phyloP scores from a whole-genome alignment of 2,888 invertebrate genomes.

The Pemphredon lugubris region DNA sequence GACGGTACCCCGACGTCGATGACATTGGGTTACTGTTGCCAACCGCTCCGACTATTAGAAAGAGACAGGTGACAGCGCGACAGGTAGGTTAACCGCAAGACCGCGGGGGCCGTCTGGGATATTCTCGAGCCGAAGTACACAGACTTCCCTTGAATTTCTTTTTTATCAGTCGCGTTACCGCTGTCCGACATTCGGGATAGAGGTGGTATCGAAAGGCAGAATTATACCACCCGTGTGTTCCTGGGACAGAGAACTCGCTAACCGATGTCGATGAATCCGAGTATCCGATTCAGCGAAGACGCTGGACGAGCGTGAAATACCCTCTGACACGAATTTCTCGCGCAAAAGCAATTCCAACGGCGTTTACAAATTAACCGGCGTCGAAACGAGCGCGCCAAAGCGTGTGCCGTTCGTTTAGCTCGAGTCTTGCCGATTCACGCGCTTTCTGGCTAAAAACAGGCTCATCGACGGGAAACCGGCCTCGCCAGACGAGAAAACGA shows the following conservation, averaged over 20 bases:
- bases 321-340: not conserved
- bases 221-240: too few relatives aligned
- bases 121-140: too few relatives aligned
- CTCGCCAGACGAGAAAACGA: slow-evolving; percentile 44
- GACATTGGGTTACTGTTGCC: slow-evolving; percentile 36
- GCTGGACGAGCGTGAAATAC: not conserved
- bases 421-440: slow-evolving; percentile 36
- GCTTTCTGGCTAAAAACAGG: slow-evolving; percentile 38
- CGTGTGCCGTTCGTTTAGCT: slow-evolving; percentile 7
- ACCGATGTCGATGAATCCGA: too few relatives aligned
- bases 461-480: slow-evolving; percentile 28
- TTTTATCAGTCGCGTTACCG: too few relatives aligned
- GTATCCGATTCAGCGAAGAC: too few relatives aligned
- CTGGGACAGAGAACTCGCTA: too few relatives aligned
- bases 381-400: not conserved
- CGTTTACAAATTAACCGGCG: not conserved
- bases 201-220: too few relatives aligned
- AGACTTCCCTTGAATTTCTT: not conserved
- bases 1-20: slow-evolving; percentile 22
- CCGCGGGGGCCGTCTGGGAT: not conserved
- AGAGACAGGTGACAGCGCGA: not conserved
- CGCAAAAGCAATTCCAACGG: too few relatives aligned
- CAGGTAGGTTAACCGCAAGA: slow-evolving; percentile 16
- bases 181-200: too few relatives aligned
- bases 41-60: slow-evolving; percentile 14